A percentile compares a stretch with the other conserved stretches of the same genome.
Evolutionary conservation across 2,888 invertebrate species (phyloP).

Genomic region (Horisme vitalbata): DNA sequence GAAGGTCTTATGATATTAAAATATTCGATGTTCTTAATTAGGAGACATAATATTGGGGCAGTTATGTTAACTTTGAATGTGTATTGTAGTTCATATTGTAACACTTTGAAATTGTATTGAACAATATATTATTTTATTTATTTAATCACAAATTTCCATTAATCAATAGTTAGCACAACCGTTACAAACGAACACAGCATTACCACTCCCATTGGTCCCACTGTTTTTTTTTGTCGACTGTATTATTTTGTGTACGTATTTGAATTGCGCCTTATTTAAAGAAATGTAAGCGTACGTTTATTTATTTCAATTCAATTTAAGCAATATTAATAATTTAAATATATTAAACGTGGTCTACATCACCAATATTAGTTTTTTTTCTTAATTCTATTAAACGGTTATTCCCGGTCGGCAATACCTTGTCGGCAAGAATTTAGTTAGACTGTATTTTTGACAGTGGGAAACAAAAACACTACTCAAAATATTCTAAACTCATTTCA

Average conservation of each 20-base stretch:
- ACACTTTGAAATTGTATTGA: conserved; percentile 21
- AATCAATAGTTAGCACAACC: no score
- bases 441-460: no score
- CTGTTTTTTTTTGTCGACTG: no score
- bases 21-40: conserved; percentile 15
- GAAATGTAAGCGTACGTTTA: conserved; percentile 67
- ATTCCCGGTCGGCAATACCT: no score
- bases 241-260: conserved; percentile 51
- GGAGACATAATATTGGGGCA: conserved; percentile 6
- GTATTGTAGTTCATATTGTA: conserved; percentile 13
- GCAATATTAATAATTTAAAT: conserved; percentile 77
- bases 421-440: no score
- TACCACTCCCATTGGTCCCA: conserved; percentile 33
- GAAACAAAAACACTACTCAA: no score
- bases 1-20: conserved; percentile 29
- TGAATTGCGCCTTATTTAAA: conserved; percentile 62
- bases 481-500: no score
- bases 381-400: conserved; percentile 23
- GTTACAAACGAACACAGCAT: no score
- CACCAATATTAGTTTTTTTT: conserved; percentile 42
- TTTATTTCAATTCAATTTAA: conserved; percentile 78
- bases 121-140: conserved; percentile 13
- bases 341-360: conserved; percentile 71
- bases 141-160: conserved; percentile 2
- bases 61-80: conserved; percentile 7